Evolutionary conservation across 2,888 invertebrate genomes (phyloP).

Genomic region (Odontomyia ornata): DNA sequence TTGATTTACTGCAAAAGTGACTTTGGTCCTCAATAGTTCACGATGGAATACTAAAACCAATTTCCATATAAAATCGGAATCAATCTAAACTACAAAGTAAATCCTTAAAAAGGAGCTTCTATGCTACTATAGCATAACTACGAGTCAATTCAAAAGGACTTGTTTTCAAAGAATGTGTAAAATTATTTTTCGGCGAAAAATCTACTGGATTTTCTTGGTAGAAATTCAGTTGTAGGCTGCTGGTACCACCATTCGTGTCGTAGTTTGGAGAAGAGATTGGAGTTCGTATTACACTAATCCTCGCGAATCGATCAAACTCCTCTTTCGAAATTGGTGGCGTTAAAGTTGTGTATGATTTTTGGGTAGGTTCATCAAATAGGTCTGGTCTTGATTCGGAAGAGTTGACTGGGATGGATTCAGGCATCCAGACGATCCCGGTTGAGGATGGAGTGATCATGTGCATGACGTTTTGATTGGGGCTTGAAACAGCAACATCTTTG

Average conservation of each 20-base stretch:
- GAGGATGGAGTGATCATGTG: constrained; percentile 20
- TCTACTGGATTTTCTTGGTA: constrained; percentile 62
- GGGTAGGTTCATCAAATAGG: constrained; percentile 9
- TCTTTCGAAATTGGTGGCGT: constrained; percentile 56
- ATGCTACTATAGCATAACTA: constrained; percentile 61
- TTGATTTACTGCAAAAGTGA: background rate
- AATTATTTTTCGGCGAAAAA: constrained; percentile 63
- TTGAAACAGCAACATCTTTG: constrained; percentile 53
- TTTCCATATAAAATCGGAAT: constrained; percentile 9
- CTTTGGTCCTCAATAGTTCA: constrained; percentile 21
- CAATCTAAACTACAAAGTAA: background rate
- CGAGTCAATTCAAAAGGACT: constrained; percentile 63
- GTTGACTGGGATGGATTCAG: background rate
- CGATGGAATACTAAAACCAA: constrained; percentile 4
- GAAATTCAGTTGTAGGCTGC: constrained; percentile 46
- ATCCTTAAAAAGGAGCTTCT: background rate
- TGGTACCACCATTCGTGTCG: constrained; percentile 45
- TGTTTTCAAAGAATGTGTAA: constrained; percentile 62
- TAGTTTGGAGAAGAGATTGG: constrained; percentile 52
- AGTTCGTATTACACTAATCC: constrained; percentile 60
- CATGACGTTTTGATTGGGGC: constrained; percentile 42
- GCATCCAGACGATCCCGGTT: background rate
- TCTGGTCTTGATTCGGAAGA: background rate
- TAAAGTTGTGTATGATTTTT: constrained; percentile 57
- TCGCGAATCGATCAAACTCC: constrained; percentile 59